Evolutionary conservation across 2,888 invertebrate genomes (phyloP), one percentile per base, ranked within the genome.

Genomic region (Eumerus sabulonum): DNA sequence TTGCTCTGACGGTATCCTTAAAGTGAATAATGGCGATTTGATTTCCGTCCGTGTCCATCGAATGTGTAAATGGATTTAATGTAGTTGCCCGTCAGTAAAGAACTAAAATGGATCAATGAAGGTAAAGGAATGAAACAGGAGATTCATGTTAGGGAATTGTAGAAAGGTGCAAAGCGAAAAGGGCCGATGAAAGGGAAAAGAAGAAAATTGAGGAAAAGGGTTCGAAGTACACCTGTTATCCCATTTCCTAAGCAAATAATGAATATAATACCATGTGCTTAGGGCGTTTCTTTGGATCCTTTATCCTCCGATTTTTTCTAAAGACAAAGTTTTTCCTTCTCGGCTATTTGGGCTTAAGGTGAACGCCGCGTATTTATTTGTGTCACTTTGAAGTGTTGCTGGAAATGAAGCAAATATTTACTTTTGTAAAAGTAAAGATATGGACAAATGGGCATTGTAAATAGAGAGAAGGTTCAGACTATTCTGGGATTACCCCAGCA

Each of bases 341-440:
- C 11, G 16, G 54, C 19, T 54, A 19, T 54, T 16, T 38, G 45
- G 13, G 45, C 9, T 36, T 2, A 7, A 27, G 57, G 48, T 60
- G 59, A 36, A 14, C 13, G 50, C 36, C 40, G 50, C 40, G 45
- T 77, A 67, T 67, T 77, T 77, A 72, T 72, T 72, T 77, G 72
- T 79, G 57, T 79, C 68, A 63, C 68, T 73, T 74, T 68, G 73
- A 74, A 74, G 76, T 74, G 74, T 73, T 73, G 17, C 68, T 73
- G 42, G 57, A 68, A 79, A 74, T 63, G 57, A 53, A 59, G 42
- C 63, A 68, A 73, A 67, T 60, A 67, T 77, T 73, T 62, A 38
- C 47, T 54, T 76, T 60, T 27, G 53, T 56, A 44, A 57, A 50
- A 67, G 18, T 18, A 51, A 56, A 13, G 40, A 54, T 45, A 35